phyloP scores from a whole-genome alignment of 2,888 invertebrate species.

The Plebejus anna region DNA sequence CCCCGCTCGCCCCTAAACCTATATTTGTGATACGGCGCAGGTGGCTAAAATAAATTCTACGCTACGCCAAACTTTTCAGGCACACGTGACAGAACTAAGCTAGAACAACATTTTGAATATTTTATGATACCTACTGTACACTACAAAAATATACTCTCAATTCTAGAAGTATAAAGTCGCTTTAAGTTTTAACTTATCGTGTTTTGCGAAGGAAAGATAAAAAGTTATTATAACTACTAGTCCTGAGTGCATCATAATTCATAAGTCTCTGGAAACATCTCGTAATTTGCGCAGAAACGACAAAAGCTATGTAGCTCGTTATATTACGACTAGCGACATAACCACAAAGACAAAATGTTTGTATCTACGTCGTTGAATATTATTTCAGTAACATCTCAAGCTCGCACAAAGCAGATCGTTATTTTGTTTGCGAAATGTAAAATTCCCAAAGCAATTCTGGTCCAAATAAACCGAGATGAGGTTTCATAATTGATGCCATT shows the following conservation, averaged over 20 bases:
- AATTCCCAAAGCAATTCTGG: constrained; percentile 26
- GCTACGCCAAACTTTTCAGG: not conserved
- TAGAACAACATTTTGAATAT: not conserved
- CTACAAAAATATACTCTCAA: not conserved
- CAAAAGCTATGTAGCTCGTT: not conserved
- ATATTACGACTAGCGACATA: not conserved
- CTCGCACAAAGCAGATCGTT: constrained; percentile 7
- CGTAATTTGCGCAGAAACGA: not conserved
- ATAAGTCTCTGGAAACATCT: not conserved
- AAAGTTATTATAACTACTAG: too few relatives aligned
- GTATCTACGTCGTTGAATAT: not conserved
- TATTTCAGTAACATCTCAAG: not conserved
- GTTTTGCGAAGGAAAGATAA: not conserved
- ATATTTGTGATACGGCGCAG: constrained; percentile 31
- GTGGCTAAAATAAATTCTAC: constrained; percentile 17
- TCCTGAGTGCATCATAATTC: too few relatives aligned
- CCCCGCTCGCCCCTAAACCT: constrained; percentile 36
- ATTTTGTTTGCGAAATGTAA: constrained; percentile 20
- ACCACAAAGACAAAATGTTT: not conserved
- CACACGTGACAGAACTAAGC: not conserved
- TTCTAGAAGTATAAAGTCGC: not conserved
- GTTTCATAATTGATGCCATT: constrained; percentile 62
- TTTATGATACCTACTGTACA: not conserved
- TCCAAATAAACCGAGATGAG: constrained; percentile 28
- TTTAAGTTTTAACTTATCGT: not conserved